Conservation (phyloP, 2,113 vertebrate genomes). For the Uropsilus gracilis region DNA sequence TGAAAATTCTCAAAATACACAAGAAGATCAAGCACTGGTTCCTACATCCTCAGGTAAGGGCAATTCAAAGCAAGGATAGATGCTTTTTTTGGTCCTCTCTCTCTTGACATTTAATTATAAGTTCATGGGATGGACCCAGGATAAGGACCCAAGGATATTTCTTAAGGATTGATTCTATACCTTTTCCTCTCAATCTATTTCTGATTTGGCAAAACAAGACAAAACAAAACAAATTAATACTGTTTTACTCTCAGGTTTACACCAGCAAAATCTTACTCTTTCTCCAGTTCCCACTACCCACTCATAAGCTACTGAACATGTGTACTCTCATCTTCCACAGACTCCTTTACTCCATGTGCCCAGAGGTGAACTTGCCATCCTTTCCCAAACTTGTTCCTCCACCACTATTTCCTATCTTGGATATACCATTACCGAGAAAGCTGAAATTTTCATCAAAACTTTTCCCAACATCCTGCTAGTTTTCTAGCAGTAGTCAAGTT, state of each 20-base stretch:
- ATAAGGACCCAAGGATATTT: not conserved
- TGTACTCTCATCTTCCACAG: not conserved
- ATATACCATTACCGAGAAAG: not conserved
- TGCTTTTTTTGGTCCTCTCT: not conserved
- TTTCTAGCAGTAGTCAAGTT: not conserved
- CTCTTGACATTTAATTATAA: not conserved
- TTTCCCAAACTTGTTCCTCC: rapidly evolving
- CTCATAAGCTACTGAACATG: not conserved
- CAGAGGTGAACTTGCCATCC: rapidly evolving
- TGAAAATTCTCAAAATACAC: not conserved
- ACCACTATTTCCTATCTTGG: not conserved
- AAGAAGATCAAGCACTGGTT: not conserved
- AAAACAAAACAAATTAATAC: too few relatives aligned
- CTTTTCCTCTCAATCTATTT: not conserved
- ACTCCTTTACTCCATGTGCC: not conserved
- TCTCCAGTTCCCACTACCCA: not conserved
- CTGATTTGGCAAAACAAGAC: not conserved
- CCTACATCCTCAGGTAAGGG: not conserved
- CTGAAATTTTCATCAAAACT: too few relatives aligned
- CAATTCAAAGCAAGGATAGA: not conserved
- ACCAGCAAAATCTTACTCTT: not conserved
- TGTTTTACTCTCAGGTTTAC: not conserved
- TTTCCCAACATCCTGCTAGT: not conserved
- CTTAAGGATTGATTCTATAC: too few relatives aligned
- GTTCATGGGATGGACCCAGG: not conserved